phyloP scores from a whole-genome alignment of 2,888 invertebrate species.

The Parnassius smintheus region DNA sequence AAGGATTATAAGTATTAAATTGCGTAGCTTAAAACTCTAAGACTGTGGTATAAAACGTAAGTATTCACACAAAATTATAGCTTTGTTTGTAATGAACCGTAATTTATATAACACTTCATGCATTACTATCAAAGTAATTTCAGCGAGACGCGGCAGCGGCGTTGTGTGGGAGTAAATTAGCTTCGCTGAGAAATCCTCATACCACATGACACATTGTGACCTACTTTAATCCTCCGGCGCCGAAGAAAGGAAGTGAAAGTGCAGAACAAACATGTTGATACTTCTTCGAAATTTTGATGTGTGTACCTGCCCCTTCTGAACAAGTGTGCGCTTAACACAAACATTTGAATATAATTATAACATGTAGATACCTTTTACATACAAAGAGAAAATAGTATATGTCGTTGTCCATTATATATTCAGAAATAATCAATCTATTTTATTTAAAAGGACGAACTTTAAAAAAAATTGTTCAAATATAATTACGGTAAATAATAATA shows the following conservation, averaged over 20 bases:
- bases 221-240: conserved; percentile 22
- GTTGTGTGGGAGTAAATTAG: conserved; percentile 18
- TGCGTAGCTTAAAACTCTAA: too few species aligned
- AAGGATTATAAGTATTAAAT: too few species aligned
- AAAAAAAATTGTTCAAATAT: too few species aligned
- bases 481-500: too few species aligned
- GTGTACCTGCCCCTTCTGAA: conserved; percentile 6
- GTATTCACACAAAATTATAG: too few species aligned
- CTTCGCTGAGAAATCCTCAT: conserved; percentile 18
- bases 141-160: conserved; percentile 20
- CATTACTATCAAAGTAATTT: background rate
- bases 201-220: conserved; percentile 29
- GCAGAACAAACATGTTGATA: conserved; percentile 12
- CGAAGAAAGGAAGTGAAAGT: conserved; percentile 36
- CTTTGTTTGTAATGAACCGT: background rate
- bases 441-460: too few species aligned
- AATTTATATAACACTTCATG: background rate
- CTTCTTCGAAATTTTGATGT: conserved; percentile 18
- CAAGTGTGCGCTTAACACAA: conserved; percentile 3
- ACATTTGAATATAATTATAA: background rate
- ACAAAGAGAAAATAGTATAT: too few species aligned
- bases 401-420: too few species aligned
- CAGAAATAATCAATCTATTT: too few species aligned
- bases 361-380: too few species aligned
- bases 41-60: too few species aligned